Evolutionary conservation across 2,113 vertebrate genomes (phyloP).

Genomic region (Trachemys scripta): DNA sequence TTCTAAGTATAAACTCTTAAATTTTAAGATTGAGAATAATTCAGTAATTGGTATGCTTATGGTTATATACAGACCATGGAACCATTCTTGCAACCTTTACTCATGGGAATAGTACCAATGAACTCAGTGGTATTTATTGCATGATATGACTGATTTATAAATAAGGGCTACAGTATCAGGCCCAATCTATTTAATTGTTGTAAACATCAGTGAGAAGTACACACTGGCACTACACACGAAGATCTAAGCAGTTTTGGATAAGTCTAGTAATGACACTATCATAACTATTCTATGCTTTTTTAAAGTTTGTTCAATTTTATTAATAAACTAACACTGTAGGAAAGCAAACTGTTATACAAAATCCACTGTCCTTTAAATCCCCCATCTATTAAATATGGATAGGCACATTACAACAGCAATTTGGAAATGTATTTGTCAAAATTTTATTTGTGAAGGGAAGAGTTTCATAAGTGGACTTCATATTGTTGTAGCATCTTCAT

Average conservation of each 20-base stretch:
- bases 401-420: neutral
- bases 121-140: neutral
- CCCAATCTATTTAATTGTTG: neutral
- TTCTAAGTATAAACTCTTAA: neutral
- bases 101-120: neutral
- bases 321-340: neutral
- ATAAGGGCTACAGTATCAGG: fast-evolving
- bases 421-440: neutral
- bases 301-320: neutral
- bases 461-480: neutral
- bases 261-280: neutral
- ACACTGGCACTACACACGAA: neutral
- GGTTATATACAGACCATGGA: neutral
- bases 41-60: neutral
- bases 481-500: neutral
- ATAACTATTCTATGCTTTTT: neutral
- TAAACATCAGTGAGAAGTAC: neutral
- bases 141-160: neutral
- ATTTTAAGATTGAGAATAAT: neutral
- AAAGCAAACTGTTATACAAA: neutral
- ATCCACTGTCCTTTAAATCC: neutral
- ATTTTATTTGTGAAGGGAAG: neutral
- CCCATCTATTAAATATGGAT: neutral
- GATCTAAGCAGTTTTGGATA: neutral
- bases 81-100: neutral